Evolutionary conservation across 92 coral and sea anemone species (phyloP).

Genomic region (Palythoa grandiflora): DNA sequence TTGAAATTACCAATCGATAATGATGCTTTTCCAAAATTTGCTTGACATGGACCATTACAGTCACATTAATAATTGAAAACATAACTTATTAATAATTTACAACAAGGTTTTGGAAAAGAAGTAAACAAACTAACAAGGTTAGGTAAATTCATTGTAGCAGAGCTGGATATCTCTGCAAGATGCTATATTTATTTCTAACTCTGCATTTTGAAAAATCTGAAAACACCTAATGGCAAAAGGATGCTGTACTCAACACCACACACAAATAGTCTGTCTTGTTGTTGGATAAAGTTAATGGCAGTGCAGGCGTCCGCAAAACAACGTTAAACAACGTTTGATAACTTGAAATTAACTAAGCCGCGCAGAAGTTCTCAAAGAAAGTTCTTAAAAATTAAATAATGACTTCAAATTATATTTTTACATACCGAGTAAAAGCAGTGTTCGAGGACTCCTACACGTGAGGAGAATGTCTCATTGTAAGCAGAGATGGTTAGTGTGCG

Average conservation of each 20-base stretch:
- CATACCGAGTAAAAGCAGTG: conserved; percentile 95
- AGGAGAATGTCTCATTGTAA: conserved; percentile 93
- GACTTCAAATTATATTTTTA: not conserved
- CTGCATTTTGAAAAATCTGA: no score
- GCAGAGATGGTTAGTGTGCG: conserved; percentile 90
- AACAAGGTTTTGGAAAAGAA: not conserved
- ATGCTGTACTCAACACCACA: no score
- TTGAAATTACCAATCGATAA: conserved; percentile 18
- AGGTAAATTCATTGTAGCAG: not conserved
- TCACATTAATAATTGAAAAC: conserved; percentile 46
- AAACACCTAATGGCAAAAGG: no score
- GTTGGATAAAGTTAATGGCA: no score
- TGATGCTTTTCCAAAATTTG: conserved; percentile 16
- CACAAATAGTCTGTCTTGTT: no score
- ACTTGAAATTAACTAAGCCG: not conserved
- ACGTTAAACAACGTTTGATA: not conserved
- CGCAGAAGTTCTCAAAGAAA: not conserved
- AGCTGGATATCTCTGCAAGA: no score
- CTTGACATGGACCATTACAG: conserved; percentile 13
- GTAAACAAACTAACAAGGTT: conserved; percentile 15
- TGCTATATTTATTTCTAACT: no score
- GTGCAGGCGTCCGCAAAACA: no score
- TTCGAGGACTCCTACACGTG: conserved; percentile 89
- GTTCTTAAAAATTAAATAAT: not conserved
- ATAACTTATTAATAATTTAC: conserved; percentile 25